These are phyloP conservation scores for Antigone vipio DNA, from an alignment of 2,113 vertebrate genomes.

Conservation along the genomic window DNA sequence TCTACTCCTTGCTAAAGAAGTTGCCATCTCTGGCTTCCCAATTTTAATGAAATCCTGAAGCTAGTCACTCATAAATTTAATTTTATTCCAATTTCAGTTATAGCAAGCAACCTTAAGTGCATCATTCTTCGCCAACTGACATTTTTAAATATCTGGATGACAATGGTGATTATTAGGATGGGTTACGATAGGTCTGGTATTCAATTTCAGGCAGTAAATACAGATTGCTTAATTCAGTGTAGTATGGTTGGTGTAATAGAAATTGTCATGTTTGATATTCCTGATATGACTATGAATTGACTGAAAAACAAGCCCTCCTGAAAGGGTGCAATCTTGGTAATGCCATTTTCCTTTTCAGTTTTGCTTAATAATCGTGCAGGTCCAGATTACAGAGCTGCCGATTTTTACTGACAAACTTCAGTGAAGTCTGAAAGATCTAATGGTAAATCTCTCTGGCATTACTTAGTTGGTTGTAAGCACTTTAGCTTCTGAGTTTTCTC, in stretches of 20 bases:
- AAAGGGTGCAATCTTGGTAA: neutral
- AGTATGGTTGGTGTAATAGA: neutral
- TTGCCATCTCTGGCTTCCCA: neutral
- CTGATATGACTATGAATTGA: neutral
- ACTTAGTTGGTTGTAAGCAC: neutral
- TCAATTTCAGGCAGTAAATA: neutral
- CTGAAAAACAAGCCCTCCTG: neutral
- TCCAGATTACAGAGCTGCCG: neutral
- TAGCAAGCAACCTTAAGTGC: neutral
- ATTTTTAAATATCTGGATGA: neutral
- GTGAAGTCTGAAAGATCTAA: neutral
- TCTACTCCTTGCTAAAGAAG: neutral
- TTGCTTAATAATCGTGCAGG: neutral
- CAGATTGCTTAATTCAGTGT: neutral
- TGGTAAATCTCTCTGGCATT: neutral
- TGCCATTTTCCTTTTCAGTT: neutral
- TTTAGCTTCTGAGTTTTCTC: neutral
- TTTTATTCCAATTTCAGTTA: neutral
- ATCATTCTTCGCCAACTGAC: neutral
- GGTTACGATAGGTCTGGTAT: neutral
- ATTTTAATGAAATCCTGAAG: neutral
- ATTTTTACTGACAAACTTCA: neutral
- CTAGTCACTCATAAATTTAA: neutral
- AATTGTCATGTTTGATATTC: neutral
- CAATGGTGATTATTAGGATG: neutral